Evolutionary conservation across 35 echinoderm and acorn worm genomes (phyloP).

Genomic region (Ophioderma brevispina): DNA sequence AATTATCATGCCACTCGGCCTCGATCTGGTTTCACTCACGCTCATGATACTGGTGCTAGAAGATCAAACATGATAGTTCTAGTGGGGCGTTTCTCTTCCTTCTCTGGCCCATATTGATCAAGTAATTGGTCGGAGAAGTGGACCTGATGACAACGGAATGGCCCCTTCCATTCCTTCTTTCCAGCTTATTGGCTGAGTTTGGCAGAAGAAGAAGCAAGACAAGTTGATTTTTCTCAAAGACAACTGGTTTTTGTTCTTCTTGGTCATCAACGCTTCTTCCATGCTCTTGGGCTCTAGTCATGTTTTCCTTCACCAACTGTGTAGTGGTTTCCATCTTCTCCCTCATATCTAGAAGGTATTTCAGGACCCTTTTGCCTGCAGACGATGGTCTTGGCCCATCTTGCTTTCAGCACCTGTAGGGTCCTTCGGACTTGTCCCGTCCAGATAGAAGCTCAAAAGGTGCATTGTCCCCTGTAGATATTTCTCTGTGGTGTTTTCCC

Average conservation of each 20-base stretch:
- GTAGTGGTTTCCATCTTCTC: background rate
- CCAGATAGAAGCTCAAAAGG: conserved; percentile 46
- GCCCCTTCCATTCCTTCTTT: conserved; percentile 43
- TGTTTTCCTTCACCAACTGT: background rate
- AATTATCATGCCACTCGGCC: too few relatives aligned
- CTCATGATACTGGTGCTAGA: background rate
- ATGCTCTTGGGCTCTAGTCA: background rate
- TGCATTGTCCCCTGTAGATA: background rate
- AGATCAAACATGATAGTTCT: background rate
- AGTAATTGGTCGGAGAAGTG: background rate
- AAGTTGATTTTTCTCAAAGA: conserved; percentile 6
- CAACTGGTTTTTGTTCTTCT: background rate
- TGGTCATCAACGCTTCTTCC: conserved; percentile 35
- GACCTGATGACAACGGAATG: background rate
- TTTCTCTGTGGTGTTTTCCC: too few relatives aligned
- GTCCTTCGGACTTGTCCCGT: conserved; percentile 18
- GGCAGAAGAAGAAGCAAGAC: conserved; percentile 29
- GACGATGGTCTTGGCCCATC: background rate
- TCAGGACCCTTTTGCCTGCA: conserved; percentile 24
- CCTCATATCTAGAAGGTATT: conserved; percentile 19
- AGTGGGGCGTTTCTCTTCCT: too few relatives aligned
- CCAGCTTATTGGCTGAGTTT: conserved; percentile 22
- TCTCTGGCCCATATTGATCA: background rate
- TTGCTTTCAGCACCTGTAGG: background rate
- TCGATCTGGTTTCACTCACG: background rate